These are phyloP conservation scores for Gasteruption jaculator DNA, from an alignment of 2,888 invertebrate genomes.

Conservation along the genomic window DNA sequence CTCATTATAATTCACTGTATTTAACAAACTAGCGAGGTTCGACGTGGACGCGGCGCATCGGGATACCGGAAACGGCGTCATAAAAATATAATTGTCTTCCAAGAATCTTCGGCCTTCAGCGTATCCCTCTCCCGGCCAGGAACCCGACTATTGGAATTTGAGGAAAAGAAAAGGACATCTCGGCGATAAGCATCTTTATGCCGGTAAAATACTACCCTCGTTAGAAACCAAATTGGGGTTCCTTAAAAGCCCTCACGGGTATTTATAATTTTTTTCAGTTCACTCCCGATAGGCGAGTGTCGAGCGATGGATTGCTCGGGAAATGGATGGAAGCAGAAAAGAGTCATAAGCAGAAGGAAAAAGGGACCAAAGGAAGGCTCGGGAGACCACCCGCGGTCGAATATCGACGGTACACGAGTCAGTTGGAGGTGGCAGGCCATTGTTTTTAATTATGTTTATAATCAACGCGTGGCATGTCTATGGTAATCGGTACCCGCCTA, in stretches of 20 bases:
- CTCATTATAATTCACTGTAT: slow-evolving; percentile 41
- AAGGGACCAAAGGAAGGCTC: no score
- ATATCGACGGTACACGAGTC: slow-evolving; percentile 33
- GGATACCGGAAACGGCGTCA: no score
- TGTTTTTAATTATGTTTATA: slow-evolving; percentile 52
- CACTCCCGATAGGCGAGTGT: not conserved
- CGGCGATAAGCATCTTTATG: slow-evolving; percentile 38
- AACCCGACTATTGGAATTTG: no score
- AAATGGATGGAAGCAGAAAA: slow-evolving; percentile 22
- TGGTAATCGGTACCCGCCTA: slow-evolving; percentile 42
- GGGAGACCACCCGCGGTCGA: no score
- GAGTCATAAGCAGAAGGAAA: slow-evolving; percentile 15
- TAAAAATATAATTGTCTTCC: no score
- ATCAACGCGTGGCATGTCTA: slow-evolving; percentile 48
- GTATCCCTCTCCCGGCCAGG: no score
- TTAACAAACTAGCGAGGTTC: no score
- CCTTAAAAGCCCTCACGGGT: slow-evolving; percentile 31
- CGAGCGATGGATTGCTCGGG: slow-evolving; percentile 4
- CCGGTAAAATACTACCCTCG: slow-evolving; percentile 44
- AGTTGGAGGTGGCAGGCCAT: no score
- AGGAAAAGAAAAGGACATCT: no score
- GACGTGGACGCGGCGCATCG: no score
- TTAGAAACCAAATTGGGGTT: slow-evolving; percentile 48
- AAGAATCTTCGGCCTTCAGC: no score
- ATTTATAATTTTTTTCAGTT: slow-evolving; percentile 42